Evolutionary conservation across 2,888 invertebrate species (phyloP).

Genomic region (Eucera pruinosa): DNA sequence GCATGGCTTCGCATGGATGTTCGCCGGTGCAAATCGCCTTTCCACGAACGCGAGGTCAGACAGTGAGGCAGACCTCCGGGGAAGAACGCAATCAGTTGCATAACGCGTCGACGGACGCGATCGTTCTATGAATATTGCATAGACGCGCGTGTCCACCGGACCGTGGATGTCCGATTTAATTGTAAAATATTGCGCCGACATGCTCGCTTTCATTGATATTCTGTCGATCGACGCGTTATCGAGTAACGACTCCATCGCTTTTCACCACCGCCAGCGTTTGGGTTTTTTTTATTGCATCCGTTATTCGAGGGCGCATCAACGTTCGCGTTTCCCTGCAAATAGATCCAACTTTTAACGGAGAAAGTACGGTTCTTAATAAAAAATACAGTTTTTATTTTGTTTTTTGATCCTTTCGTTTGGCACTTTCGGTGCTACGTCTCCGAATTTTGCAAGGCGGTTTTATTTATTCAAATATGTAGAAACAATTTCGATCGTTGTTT

Average conservation of each 20-base stretch:
- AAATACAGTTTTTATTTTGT: too few relatives aligned
- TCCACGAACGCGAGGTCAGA: slow-evolving; percentile 36
- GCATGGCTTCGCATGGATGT: slow-evolving; percentile 6
- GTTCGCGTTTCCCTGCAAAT: too few relatives aligned
- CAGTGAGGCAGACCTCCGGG: slow-evolving; percentile 23
- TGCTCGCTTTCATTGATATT: slow-evolving; percentile 33
- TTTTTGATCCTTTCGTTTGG: too few relatives aligned
- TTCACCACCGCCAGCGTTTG: neutral
- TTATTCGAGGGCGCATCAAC: too few relatives aligned
- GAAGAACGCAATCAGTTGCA: slow-evolving; percentile 45
- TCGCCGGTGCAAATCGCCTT: slow-evolving; percentile 25
- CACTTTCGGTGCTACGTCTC: too few relatives aligned
- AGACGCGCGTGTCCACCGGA: slow-evolving; percentile 19
- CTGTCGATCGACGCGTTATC: slow-evolving; percentile 19
- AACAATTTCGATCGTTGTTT: too few relatives aligned
- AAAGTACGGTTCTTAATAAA: too few relatives aligned
- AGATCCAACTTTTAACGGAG: too few relatives aligned
- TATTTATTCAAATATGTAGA: too few relatives aligned
- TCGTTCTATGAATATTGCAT: slow-evolving; percentile 45
- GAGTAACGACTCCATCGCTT: neutral
- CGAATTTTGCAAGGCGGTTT: too few relatives aligned
- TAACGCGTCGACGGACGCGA: slow-evolving; percentile 37
- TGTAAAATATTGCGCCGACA: slow-evolving; percentile 30
- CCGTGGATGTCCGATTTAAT: slow-evolving; percentile 32
- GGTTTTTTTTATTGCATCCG: neutral